A percentile compares a stretch with the other conserved stretches of the same genome.
Evolutionary conservation across 2,888 invertebrate genomes (phyloP).

Genomic region (Dicranocentrus wangi): DNA sequence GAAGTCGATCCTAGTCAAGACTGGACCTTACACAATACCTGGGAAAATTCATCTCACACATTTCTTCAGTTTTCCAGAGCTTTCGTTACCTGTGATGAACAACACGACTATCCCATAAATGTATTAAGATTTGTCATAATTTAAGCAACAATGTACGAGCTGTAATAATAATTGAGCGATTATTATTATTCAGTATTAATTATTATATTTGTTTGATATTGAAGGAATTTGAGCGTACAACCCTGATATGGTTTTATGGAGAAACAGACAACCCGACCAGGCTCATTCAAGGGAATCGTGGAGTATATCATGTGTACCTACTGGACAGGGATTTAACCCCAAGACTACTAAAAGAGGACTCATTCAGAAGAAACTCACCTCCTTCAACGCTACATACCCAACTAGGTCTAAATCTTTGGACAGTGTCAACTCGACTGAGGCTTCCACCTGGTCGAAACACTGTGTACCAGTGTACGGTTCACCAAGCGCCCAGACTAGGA

Average conservation of each 20-base stretch:
- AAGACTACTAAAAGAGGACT: neutral
- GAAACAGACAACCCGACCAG: neutral
- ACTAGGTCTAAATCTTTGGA: conserved; percentile 13
- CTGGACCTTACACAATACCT: neutral
- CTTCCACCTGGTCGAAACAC: conserved; percentile 16
- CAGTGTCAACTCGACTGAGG: neutral
- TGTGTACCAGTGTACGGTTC: conserved; percentile 19
- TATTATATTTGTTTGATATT: conserved; percentile 9
- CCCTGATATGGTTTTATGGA: conserved; percentile 17
- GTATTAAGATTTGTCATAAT: neutral
- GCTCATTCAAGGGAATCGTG: neutral
- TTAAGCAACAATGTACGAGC: neutral
- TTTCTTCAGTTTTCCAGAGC: conserved; percentile 19
- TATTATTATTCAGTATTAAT: no score
- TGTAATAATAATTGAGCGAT: no score
- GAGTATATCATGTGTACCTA: neutral
- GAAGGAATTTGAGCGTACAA: neutral
- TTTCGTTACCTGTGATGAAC: conserved; percentile 27
- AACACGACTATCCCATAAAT: conserved; percentile 12
- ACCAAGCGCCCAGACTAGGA: conserved; percentile 10
- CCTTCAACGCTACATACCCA: neutral
- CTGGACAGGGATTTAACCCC: conserved; percentile 18
- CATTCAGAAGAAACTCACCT: neutral
- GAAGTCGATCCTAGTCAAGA: conserved; percentile 5
- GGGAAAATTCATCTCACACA: conserved; percentile 5